Conservation (phyloP, 2,888 invertebrate species). For the Zootermopsis nevadensis region DNA sequence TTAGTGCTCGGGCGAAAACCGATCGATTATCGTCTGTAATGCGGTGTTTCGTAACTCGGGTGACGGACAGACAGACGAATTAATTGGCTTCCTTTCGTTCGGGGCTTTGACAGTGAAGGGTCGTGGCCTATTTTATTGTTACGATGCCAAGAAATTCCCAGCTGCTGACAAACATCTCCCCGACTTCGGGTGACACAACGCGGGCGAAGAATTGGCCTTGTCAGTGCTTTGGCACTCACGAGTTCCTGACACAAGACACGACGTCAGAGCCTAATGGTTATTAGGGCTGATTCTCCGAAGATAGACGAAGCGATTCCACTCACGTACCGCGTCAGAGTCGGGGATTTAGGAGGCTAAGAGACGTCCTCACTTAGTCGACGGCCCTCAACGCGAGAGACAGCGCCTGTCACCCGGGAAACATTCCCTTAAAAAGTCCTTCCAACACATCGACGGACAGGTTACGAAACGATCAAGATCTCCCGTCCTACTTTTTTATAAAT, state of each 20-base stretch:
- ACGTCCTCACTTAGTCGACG: neutral
- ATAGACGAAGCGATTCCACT: conserved; percentile 4
- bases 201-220: too few relatives aligned
- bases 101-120: too few relatives aligned
- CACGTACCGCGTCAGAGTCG: neutral
- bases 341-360: neutral
- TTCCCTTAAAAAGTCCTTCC: neutral
- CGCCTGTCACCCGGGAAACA: neutral
- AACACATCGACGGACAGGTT: conserved; percentile 18
- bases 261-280: neutral
- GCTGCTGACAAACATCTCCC: neutral
- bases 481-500: neutral
- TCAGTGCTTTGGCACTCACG: neutral
- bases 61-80: too few relatives aligned
- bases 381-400: neutral
- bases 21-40: too few relatives aligned
- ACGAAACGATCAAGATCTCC: conserved; percentile 14
- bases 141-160: neutral
- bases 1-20: too few relatives aligned
- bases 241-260: neutral
- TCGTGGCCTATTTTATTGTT: too few relatives aligned
- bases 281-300: neutral
- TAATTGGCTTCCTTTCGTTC: too few relatives aligned
- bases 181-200: too few relatives aligned
- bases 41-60: too few relatives aligned